A percentile compares a stretch with the other conserved stretches of the same genome.
These are phyloP conservation scores for Hippoglossus hippoglossus DNA, from an alignment of 2,797 vertebrate genomes.

Conservation along the genomic window DNA sequence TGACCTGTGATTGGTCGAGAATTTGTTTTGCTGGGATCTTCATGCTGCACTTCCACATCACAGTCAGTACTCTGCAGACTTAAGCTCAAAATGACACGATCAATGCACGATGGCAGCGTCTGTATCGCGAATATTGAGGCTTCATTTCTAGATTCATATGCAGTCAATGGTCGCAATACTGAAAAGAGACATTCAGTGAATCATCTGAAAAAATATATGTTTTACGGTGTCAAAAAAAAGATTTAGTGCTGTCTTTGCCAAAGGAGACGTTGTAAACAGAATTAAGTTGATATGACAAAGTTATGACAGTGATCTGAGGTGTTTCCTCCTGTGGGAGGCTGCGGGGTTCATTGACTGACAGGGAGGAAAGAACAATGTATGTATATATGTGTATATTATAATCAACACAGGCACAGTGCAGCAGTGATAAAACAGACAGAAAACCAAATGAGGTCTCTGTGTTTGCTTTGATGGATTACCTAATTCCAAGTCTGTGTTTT, in stretches of 20 bases:
- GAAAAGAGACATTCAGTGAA: too few relatives aligned
- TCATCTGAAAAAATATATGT: not conserved
- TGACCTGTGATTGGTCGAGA: too few relatives aligned
- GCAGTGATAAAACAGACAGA: slow-evolving; percentile 23
- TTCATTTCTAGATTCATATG: too few relatives aligned
- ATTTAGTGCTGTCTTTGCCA: not conserved
- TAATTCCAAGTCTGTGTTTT: slow-evolving; percentile 9
- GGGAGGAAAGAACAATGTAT: slow-evolving; percentile 24
- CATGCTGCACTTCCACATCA: too few relatives aligned
- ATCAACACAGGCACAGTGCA: slow-evolving; percentile 19
- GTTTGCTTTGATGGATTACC: slow-evolving; percentile 42
- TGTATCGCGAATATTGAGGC: too few relatives aligned
- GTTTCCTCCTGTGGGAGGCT: slow-evolving; percentile 22
- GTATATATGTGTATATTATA: slow-evolving; percentile 30
- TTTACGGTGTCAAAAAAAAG: slow-evolving; percentile 1
- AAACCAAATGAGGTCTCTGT: slow-evolving; percentile 33
- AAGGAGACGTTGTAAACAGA: slow-evolving; percentile 19
- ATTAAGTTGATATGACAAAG: slow-evolving; percentile 7
- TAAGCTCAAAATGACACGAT: too few relatives aligned
- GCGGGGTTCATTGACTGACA: slow-evolving; percentile 37
- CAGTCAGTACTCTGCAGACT: too few relatives aligned
- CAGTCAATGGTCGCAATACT: too few relatives aligned
- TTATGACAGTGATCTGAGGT: slow-evolving; percentile 12
- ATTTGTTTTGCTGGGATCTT: too few relatives aligned
- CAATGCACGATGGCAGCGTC: too few relatives aligned